Conservation (phyloP, 2,888 invertebrate genomes). For the Trisateles emortualis region DNA sequence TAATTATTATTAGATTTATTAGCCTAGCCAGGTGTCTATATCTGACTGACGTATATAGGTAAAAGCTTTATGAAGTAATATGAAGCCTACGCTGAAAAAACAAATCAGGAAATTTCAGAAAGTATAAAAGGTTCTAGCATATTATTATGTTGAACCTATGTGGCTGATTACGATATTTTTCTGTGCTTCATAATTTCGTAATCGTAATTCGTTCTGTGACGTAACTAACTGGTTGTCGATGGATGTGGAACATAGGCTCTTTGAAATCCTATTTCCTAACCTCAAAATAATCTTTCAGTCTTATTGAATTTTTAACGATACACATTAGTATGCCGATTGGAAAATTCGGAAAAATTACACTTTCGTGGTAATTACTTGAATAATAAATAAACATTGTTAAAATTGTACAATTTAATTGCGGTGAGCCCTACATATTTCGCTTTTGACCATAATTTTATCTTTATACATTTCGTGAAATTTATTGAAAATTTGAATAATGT, state of each 20-base stretch:
- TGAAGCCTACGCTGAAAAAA: too few species aligned
- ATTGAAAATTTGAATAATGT: background rate
- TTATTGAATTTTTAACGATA: slow-evolving; percentile 53
- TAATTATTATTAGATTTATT: too few species aligned
- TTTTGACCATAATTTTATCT: slow-evolving; percentile 19
- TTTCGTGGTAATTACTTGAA: slow-evolving; percentile 81
- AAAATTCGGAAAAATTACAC: slow-evolving; percentile 83
- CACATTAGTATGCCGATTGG: slow-evolving; percentile 84
- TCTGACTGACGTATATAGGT: too few species aligned
- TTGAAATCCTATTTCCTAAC: slow-evolving; percentile 66
- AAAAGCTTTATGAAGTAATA: too few species aligned
- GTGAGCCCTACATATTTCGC: slow-evolving; percentile 53
- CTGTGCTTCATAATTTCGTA: too few species aligned
- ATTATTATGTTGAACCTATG: too few species aligned
- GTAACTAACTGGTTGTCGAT: slow-evolving; percentile 59
- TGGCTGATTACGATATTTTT: too few species aligned
- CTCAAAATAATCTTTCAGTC: slow-evolving; percentile 53
- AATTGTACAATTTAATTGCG: slow-evolving; percentile 43
- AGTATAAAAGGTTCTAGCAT: too few species aligned
- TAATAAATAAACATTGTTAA: slow-evolving; percentile 55
- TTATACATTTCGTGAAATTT: slow-evolving; percentile 6
- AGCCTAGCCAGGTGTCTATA: too few species aligned
- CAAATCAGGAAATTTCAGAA: too few species aligned
- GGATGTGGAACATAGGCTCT: slow-evolving; percentile 53
- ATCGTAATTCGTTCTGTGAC: slow-evolving; percentile 55